Base-by-base conservation (phyloP, 2,113 vertebrate species). In the Melanotaenia duboulayi region DNA sequence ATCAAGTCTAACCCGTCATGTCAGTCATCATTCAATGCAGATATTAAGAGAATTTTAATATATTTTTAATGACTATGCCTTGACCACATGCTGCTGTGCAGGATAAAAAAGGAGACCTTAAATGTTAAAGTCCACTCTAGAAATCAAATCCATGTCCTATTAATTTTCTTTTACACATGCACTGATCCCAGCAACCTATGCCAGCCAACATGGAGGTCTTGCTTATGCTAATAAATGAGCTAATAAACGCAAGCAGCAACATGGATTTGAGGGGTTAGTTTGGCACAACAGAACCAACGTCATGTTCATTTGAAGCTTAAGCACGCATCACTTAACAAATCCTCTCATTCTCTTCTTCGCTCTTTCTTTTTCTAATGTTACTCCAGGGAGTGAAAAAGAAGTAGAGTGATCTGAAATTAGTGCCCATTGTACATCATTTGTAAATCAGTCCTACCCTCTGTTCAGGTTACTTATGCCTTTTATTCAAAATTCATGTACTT, bases 231-330 rank as follows among this genome's bases (percentile, higher is more conserved):
- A n/a, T n/a, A n/a, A n/a, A n/a, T 13, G 24, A 28, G 44, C 55
- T 62, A 71, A 74, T 69, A 57, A 78, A 65, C 19, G n/a, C 39
- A 8, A 65, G 50, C 49, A 60, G 52, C 49, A 61, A 55, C 16
- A 1, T 49, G 37, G 6, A 25, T 24, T 35, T 13, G 28, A 71
- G 40, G 71, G 13, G 22, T 14, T 60, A 55, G n/a, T 76, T 64
- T n/a, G n/a, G 60, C 46, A 48, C 51, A 54, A 22, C 50, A 37
- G 24, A 24, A 6, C 11, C 2, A 20, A 39, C 72, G 49, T 76
- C 48, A 73, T 48, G 32, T 35, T 35, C 32, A 28, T 57, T 48
- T n/a, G 1, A 19, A 57, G 42, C 11, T 66, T 57, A 48, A 51
- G 48, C 56, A 67, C 17, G 25, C n/a, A 20, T 52, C 28, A 51